phyloP scores from a whole-genome alignment of 2,888 invertebrate genomes.

The Frankliniella fusca region DNA sequence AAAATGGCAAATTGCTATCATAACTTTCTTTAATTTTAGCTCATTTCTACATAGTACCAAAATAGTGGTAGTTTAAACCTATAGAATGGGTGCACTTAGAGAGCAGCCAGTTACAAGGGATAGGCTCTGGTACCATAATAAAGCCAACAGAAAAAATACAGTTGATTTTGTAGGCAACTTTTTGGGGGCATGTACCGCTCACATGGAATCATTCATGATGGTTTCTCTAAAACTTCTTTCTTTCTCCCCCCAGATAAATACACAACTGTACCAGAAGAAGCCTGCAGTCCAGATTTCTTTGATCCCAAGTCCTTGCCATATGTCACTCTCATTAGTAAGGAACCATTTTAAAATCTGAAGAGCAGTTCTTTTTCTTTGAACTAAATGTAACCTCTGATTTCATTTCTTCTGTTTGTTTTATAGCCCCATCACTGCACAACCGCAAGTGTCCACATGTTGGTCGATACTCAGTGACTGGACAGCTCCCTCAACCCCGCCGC shows the following conservation, averaged over 20 bases:
- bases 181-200: no score
- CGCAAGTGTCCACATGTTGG: conserved; percentile 67
- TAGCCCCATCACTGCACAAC: conserved; percentile 56
- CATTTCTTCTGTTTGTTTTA: conserved; percentile 39
- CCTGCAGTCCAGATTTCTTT: conserved; percentile 54
- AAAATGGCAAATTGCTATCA: no score
- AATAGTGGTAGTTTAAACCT: no score
- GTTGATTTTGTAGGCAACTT: no score
- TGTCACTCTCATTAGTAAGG: conserved; percentile 65
- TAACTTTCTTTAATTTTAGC: no score
- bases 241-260: conserved; percentile 44
- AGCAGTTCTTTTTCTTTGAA: not conserved
- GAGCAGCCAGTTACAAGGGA: no score
- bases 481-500: conserved; percentile 45
- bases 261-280: conserved; percentile 57
- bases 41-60: no score
- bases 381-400: not conserved
- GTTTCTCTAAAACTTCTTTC: not conserved
- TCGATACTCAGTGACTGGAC: conserved; percentile 57
- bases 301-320: conserved; percentile 53
- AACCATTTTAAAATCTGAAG: conserved; percentile 28
- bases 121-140: no score
- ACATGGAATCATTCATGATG: no score
- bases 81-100: no score
- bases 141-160: no score